Base-by-base conservation (phyloP, 2,113 vertebrate species). In the Pyrgilauda ruficollis region DNA sequence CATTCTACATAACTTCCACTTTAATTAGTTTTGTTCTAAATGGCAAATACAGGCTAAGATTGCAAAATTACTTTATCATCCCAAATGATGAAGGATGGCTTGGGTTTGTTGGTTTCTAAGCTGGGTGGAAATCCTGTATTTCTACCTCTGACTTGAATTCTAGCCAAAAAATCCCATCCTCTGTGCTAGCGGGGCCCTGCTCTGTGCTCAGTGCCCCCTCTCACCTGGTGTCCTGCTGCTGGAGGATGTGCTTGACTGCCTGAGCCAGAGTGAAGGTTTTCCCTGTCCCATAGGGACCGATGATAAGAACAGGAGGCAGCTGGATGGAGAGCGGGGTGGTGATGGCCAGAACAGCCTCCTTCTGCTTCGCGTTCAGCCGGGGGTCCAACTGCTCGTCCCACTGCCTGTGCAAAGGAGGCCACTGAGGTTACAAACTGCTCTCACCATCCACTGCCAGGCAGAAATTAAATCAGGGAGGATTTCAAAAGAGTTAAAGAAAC, bases 371-470 rank as follows among this genome's bases (percentile, higher is more conserved):
- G 90, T 99, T 99, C 61, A 99, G 98, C 78, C 99, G 99, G 67
- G 99, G 99, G 97, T 99, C 99, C 98, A 99, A 98, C 97, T 99
- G 99, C 95, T 99, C 99, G 62, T 99, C 99, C 99, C 99, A 99
- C 37, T 99, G 99, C 97, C 99, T 99, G 97, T 1, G 50, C 56
- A 84, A 61, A 90, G 69, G 95, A 94, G 56, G 56, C 50, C 89
- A 94, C 9, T 53, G 19, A 77, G 74, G 89, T 90, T 69, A 79
- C 49, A 70, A 47, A 39, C 73, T 84, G 44, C 27, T 18, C 13
- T 9, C 62, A 27, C 43, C 72, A 41, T 0, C 39, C 35, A 14
- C 31, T 31, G 47, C 1, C 37, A 33, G 84, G 56, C 47, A 63
- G 46, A 43, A 89, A 53, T 3, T 22, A 30, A 70, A 20, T 0